phyloP scores from a whole-genome alignment of 2,113 vertebrate genomes.

The Hepsetus odoe region DNA sequence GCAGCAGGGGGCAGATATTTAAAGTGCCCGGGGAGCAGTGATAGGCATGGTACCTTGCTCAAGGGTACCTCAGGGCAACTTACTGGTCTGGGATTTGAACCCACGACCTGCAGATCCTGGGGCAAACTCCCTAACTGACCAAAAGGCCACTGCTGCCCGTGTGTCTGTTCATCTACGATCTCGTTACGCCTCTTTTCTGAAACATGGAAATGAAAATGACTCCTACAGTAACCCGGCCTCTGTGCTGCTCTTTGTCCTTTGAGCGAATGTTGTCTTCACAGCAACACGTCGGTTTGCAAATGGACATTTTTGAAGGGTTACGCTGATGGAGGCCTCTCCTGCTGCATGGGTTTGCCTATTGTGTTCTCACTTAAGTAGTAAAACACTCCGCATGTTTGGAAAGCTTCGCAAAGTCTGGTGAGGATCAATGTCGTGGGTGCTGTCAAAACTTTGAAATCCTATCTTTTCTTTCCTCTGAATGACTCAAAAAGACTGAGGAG shows the following conservation, averaged over 20 bases:
- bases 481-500: conserved; percentile 28
- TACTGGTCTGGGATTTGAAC: too few relatives aligned
- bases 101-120: too few relatives aligned
- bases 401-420: conserved; percentile 1
- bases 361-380: conserved; percentile 25
- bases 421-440: conserved; percentile 26
- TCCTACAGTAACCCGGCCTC: neutral
- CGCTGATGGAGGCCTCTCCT: neutral
- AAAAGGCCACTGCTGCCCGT: too few relatives aligned
- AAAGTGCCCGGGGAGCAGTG: too few relatives aligned
- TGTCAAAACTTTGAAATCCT: conserved; percentile 40
- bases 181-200: too few relatives aligned
- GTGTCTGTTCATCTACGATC: too few relatives aligned
- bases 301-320: neutral
- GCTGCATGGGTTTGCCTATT: conserved; percentile 10
- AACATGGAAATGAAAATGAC: neutral
- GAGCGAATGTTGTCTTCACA: neutral
- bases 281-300: neutral
- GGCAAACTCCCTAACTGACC: too few relatives aligned
- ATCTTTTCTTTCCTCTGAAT: conserved; percentile 31
- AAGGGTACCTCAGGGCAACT: too few relatives aligned
- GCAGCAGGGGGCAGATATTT: too few relatives aligned
- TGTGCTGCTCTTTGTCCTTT: neutral
- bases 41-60: too few relatives aligned
- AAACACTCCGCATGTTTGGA: conserved; percentile 20